Base-by-base conservation (phyloP, 1,140 invertebrate species). In the Drosophila eugracilis region DNA sequence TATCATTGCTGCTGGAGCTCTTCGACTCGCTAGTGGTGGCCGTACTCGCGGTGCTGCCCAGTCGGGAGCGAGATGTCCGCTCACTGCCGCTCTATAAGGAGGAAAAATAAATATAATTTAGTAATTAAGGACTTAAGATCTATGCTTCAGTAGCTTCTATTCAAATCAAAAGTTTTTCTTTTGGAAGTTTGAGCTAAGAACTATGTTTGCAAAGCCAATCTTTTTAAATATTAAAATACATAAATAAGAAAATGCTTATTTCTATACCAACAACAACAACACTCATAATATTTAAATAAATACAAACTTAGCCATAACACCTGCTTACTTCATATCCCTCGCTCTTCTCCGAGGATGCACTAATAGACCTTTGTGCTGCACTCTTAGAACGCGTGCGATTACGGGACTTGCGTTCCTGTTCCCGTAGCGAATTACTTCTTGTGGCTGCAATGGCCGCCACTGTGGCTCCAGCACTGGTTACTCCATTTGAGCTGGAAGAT, bases 1-100 rank as follows among this genome's bases (percentile, higher is more conserved):
- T 92, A 30, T 92, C 90, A 42, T 28, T 47, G 5, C 53, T 62
- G 47, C 58, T 76, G 67, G 71, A 47, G 37, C 75, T 72, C 58
- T 84, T 86, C 21, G 79, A 71, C 24, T 89, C 90, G 44, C 92
- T 91, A 14, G 74, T 75, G 67, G 75, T 75, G 32, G 94, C 93
- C 69, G 94, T 92, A 78, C 93, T 92, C 19, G 58, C 92, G 91
- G 89, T 93, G 92, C 90, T 94, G 90, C 91, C 94, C 90, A 91
- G 88, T 81, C 93, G 93, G 36, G 94, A 94, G 77, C 94, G 93
- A 30, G 93, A 92, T 32, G 89, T 91, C 15, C 94, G 93, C 81
- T 96, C 96, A 78, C 94, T 95, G 70, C 95, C 95, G 90, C 95
- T 96, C 96, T 97, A 91, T 21, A 94, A 94, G 42, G 73, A 17